Evolutionary conservation across 2,113 vertebrate species (phyloP).

Genomic region (Furnarius figulus): DNA sequence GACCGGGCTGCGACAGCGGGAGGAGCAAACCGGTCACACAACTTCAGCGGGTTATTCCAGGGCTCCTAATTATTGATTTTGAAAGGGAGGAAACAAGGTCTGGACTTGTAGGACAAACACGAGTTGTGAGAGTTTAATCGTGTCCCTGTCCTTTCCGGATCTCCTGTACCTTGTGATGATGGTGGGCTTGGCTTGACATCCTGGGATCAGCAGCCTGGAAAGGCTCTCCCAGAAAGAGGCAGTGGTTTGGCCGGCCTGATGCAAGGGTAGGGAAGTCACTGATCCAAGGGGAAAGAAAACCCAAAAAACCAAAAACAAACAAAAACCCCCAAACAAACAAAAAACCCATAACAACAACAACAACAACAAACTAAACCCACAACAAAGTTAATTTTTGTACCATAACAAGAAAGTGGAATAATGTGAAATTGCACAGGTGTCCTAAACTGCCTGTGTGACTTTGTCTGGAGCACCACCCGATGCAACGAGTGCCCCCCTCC

Average conservation of each 20-base stretch:
- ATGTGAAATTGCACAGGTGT: neutral
- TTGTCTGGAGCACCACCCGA: neutral
- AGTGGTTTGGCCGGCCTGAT: neutral
- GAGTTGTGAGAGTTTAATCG: neutral
- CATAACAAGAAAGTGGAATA: neutral
- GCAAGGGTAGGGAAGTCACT: neutral
- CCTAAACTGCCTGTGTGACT: neutral
- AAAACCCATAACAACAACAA: too few relatives aligned
- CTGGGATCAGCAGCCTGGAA: neutral
- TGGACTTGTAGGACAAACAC: neutral
- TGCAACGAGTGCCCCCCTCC: neutral
- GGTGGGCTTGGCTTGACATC: neutral
- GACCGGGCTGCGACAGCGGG: neutral
- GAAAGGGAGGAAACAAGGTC: neutral
- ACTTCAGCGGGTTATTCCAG: neutral
- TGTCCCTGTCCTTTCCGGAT: neutral
- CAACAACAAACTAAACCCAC: too few relatives aligned
- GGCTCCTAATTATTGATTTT: neutral
- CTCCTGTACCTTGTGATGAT: neutral
- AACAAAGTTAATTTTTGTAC: neutral
- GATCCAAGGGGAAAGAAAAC: accelerated
- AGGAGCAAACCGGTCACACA: neutral
- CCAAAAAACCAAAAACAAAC: too few relatives aligned
- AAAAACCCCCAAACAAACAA: too few relatives aligned
- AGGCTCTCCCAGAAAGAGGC: neutral